Evolutionary conservation across 2,797 vertebrate species (phyloP), one percentile per base, ranked within the genome.

Genomic region (Lacerta viridis): DNA sequence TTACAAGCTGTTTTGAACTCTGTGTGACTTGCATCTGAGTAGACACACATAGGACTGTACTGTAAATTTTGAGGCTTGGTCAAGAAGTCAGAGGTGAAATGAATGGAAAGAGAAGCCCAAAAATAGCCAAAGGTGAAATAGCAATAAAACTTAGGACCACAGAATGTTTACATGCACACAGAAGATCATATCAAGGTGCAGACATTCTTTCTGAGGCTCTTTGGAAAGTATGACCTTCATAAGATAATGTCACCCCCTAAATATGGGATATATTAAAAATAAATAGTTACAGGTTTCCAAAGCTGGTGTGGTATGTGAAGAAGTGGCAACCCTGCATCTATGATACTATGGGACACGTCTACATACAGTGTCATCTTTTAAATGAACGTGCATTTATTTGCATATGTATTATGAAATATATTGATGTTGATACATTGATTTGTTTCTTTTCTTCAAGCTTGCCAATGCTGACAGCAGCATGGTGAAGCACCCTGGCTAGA

Each of bases 361-460:
- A 61, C 59, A 61, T 61, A 61, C 17, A 61, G 23, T 23, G 20
- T 18, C 17, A 1, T 61, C 4, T 61, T 61, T 61, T 61, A 61
- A 61, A 61, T 61, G 18, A 61, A 61, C 1, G 5, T 61, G 20
- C 20, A 18, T 23, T 61, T 61, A 39, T 43, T 27, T 17, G 25
- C 7, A 18, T 4, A 66, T 6, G 0, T 0, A 0, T n/a, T 18
- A 69, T 76, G 20, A 84, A 69, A 72, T 46, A 78, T n/a, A 33
- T 66, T 87, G 33, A 59, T 85, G 85, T 66, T 17, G 76, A 93
- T 64, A 93, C 84, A 93, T 55, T 0, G 18, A 55, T 55, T 69
- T 68, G 29, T 18, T 82, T 86, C 43, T 68, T 78, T 50, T 55
- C 50, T 6, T 78, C 13, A 77, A 59, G 46, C 33, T 78, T 39